Base-by-base conservation (phyloP, 2,797 vertebrate genomes). In the Caiman crocodilus region DNA sequence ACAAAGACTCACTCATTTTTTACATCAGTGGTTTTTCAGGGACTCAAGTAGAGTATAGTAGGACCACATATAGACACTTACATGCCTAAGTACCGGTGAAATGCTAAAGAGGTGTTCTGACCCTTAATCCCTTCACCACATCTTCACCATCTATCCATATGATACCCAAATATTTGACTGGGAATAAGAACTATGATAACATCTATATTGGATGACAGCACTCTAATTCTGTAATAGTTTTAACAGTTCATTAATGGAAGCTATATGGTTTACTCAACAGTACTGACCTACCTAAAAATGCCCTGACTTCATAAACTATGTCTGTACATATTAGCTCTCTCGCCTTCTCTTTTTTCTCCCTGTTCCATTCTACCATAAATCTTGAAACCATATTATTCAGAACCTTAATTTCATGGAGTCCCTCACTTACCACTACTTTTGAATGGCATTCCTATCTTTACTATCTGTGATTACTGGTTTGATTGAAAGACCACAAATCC, bases 311-410 rank as follows among this genome's bases (percentile, higher is more conserved):
- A 85, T 88, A 93, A 94, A 50, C 15, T 82, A 67, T 50, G 73
- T 84, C 32, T 95, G 65, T 73, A 77, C 3, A 1, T 67, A n/a
- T 65, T 69, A 87, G 20, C 1, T 82, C 93, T 91, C 57, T 55
- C 32, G 18, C 11, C 63, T 59, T 94, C 91, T 87, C 21, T 2
- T 79, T 93, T 82, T 20, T 3, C 21, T 87, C 61, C 20, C 10
- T 79, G 58, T 63, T 87, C 75, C 58, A 76, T 82, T 92, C 23
- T 30, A 30, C 69, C 30, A 71, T 78, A 93, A 95, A 90, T 82
- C 82, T 87, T 85, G 82, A 91, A 94, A 86, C 75, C n/a, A 5
- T 87, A 90, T 63, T 35, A 14, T 85, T 83, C 50, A 95, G 63
- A 83, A 59, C 28, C 42, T n/a, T 78, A 35, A 84, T 87, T 80